These are phyloP conservation scores for Dolichomitus sp. DNA, from an alignment of 2,888 invertebrate species.

Conservation along the genomic window DNA sequence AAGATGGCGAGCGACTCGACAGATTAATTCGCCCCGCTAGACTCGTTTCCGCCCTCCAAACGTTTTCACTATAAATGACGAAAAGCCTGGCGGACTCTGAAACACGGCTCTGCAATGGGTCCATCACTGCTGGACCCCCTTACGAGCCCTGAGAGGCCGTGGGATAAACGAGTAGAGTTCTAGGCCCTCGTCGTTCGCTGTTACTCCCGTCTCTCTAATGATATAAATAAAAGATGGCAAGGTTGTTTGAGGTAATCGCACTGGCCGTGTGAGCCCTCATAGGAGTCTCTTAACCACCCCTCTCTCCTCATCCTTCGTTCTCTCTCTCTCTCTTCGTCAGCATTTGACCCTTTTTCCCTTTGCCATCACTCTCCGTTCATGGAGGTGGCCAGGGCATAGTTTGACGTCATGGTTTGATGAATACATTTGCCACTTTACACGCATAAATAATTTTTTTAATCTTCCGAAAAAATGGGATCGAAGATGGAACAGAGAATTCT, in stretches of 20 bases:
- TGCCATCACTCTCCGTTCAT: conserved; percentile 40
- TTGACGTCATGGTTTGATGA: not conserved
- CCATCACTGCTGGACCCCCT: conserved; percentile 63
- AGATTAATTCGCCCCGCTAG: conserved; percentile 55
- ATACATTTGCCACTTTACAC: not conserved
- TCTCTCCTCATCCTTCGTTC: conserved; percentile 17
- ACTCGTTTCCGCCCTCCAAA: conserved; percentile 39
- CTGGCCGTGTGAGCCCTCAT: conserved; percentile 71
- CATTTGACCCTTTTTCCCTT: conserved; percentile 47
- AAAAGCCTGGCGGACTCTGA: conserved; percentile 43
- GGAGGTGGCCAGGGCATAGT: not conserved
- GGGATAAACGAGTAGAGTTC: conserved; percentile 71
- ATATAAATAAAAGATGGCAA: conserved; percentile 81
- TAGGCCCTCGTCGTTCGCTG: conserved; percentile 50
- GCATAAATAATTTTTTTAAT: not conserved
- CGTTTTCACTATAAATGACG: conserved; percentile 61
- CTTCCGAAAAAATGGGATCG: not conserved
- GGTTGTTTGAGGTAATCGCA: conserved; percentile 78
- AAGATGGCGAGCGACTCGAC: conserved; percentile 26
- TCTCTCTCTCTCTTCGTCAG: not conserved
- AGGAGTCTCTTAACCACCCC: conserved; percentile 55
- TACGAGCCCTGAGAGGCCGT: conserved; percentile 75
- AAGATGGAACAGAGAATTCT: not conserved
- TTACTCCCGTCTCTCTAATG: conserved; percentile 73
- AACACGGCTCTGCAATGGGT: conserved; percentile 33